Evolutionary conservation across 2,797 vertebrate genomes (phyloP), one percentile per base, ranked within the genome.

Genomic region (Ptychobarbus kaznakovi): DNA sequence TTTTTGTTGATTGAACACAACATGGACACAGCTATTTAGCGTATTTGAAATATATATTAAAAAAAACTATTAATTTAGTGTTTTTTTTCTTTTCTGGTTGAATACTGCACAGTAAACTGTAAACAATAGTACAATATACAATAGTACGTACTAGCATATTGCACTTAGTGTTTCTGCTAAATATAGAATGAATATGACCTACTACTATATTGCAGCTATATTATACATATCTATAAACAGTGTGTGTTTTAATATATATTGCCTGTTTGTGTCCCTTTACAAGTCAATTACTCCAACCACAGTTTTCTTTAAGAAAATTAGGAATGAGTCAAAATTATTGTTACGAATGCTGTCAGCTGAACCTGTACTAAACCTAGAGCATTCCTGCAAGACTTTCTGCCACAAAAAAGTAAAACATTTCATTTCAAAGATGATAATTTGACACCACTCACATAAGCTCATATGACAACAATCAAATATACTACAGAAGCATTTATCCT

Each of bases 141-240:
- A 73, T 69, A 82, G 86, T 18, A 86, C 87, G 2, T 65, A 32
- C 15, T 65, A 65, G 13, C 12, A 32, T 32, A 32, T 25, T 32
- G 16, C 13, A 32, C 2, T 16, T 32, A 3, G 13, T 32, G 28
- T 32, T 16, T 16, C 6, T 65, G 25, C 25, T 8, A 6, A 13
- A 65, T 65, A 28, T 40, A 40, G 38, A 42, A 12, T 42, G 18
- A 12, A 42, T 40, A 69, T 25, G 18, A 18, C 16, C 32, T 35
- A 20, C 32, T 35, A 66, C 35, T 6, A 12, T 22, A 12, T 40
- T 69, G 4, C 38, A 40, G 8, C 35, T 69, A 22, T 40, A 38
- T 3, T 22, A 38, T 68, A 22, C 18, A 9, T 42, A 42, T 42
- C 8, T 42, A 42, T 42, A 38, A 35, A 18, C 28, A 9, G 15